These are phyloP conservation scores for Bruchidius siliquastri DNA, from an alignment of 2,888 invertebrate species.

Conservation along the genomic window DNA sequence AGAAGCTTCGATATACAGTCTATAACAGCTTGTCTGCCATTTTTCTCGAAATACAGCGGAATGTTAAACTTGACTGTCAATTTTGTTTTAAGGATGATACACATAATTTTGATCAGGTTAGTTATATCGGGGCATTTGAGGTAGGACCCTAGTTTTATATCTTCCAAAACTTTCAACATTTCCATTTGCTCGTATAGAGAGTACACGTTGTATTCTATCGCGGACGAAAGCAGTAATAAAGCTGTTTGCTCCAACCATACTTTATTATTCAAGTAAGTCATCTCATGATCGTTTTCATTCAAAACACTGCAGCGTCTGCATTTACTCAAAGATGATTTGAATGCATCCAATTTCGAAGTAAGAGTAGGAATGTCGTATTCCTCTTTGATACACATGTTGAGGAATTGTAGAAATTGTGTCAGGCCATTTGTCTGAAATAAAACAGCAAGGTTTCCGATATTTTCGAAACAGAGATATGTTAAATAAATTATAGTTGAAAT, in stretches of 20 bases:
- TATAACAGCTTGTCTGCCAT: conserved; percentile 49
- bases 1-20: conserved; percentile 55
- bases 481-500: not conserved
- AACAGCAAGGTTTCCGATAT: conserved; percentile 13
- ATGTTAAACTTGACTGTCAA: conserved; percentile 52
- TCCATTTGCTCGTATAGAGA: conserved; percentile 61
- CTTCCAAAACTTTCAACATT: conserved; percentile 57
- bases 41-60: conserved; percentile 33
- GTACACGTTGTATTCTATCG: conserved; percentile 58
- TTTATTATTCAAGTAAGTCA: conserved; percentile 51
- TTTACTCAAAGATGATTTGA: conserved; percentile 37
- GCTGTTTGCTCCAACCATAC: conserved; percentile 55
- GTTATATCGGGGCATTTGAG: conserved; percentile 50
- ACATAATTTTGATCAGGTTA: conserved; percentile 31
- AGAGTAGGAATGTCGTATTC: conserved; percentile 37
- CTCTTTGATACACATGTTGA: conserved; percentile 34
- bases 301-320: conserved; percentile 35
- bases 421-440: conserved; percentile 61
- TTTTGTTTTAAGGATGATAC: conserved; percentile 31
- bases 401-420: conserved; percentile 38
- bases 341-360: conserved; percentile 40
- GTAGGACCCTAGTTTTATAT: conserved; percentile 55
- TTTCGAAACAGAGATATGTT: conserved; percentile 2
- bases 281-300: conserved; percentile 44
- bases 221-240: conserved; percentile 56